A percentile compares a stretch with the other conserved stretches of the same genome.
Evolutionary conservation across 1,140 invertebrate species (phyloP).

Genomic region (Brachionus rubens): DNA sequence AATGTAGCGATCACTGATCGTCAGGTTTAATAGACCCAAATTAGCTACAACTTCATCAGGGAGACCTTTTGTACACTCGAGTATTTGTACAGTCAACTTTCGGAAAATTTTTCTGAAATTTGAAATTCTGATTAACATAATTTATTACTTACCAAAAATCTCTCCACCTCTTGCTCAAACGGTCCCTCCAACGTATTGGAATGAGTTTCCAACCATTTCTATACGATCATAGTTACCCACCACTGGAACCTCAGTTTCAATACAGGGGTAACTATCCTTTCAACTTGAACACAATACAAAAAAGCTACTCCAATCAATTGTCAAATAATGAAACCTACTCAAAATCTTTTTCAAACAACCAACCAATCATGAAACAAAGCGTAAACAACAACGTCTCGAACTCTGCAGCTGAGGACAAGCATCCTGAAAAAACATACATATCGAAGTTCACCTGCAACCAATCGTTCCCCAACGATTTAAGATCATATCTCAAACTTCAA

Average conservation of each 20-base stretch:
- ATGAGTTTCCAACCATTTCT: not conserved
- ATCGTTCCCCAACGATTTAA: not conserved
- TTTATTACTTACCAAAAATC: too few relatives aligned
- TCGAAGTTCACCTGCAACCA: not conserved
- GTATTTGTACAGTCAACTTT: too few relatives aligned
- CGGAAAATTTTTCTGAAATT: too few relatives aligned
- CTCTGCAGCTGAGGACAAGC: not conserved
- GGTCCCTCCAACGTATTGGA: not conserved
- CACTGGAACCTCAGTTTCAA: not conserved
- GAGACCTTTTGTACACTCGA: too few relatives aligned
- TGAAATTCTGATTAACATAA: too few relatives aligned
- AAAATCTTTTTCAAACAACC: not conserved
- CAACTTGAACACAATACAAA: not conserved
- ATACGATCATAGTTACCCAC: not conserved
- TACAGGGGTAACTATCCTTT: not conserved
- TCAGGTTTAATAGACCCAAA: too few relatives aligned
- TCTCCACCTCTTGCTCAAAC: too few relatives aligned
- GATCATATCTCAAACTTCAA: not conserved
- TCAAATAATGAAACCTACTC: not conserved
- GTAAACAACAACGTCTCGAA: not conserved
- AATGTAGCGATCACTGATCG: too few relatives aligned
- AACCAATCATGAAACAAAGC: not conserved
- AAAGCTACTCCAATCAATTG: conserved; percentile 5
- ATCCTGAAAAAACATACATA: conserved; percentile 2
- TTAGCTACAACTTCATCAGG: too few relatives aligned